phyloP scores from a whole-genome alignment of 2,888 invertebrate genomes.

The Acanthosepion pharaonis region DNA sequence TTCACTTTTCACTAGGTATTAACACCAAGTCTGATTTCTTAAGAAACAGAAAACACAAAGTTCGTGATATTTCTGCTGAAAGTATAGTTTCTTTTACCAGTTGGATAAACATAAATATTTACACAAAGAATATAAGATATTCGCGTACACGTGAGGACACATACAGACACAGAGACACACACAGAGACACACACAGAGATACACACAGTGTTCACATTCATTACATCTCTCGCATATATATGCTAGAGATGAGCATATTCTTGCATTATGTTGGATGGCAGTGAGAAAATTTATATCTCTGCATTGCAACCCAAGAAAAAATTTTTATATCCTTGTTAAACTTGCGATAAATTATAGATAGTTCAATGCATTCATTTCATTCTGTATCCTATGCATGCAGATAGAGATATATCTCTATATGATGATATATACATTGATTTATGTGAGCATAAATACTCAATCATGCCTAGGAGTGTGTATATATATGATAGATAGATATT shows the following conservation, averaged over 20 bases:
- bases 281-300: not conserved
- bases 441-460: too few relatives aligned
- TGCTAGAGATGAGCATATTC: not conserved
- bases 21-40: conserved; percentile 18
- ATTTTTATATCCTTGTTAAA: not conserved
- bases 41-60: not conserved
- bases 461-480: too few relatives aligned
- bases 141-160: too few relatives aligned
- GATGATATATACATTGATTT: too few relatives aligned
- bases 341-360: not conserved
- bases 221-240: not conserved
- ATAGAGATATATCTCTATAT: too few relatives aligned
- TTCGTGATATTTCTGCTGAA: not conserved
- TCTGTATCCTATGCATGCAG: too few relatives aligned
- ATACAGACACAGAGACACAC: too few relatives aligned
- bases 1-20: not conserved
- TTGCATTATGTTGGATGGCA: not conserved
- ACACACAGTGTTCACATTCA: not conserved
- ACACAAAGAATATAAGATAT: too few relatives aligned
- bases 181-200: too few relatives aligned
- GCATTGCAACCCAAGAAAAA: not conserved
- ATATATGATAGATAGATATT: too few relatives aligned
- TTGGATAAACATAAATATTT: too few relatives aligned
- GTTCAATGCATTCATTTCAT: not conserved
- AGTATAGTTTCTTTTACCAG: too few relatives aligned